A percentile compares a stretch with the other conserved stretches of the same genome.
Conservation (phyloP, 2,888 invertebrate species). For the Andricus curvator region DNA sequence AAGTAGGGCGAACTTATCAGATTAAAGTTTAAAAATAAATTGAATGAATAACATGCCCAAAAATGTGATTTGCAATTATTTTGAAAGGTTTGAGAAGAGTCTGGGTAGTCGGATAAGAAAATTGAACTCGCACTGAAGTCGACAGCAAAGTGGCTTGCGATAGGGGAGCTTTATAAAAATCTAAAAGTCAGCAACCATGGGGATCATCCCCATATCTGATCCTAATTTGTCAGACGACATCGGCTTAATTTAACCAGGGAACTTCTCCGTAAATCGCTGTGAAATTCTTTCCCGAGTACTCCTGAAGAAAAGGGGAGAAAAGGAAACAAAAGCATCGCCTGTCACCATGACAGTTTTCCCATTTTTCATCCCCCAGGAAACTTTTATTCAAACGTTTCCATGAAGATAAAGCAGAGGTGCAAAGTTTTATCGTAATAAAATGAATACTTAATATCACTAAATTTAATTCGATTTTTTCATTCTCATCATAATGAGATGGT, state of each 20-base stretch:
- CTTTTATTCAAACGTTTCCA: conserved; percentile 8
- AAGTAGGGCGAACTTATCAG: too few relatives aligned
- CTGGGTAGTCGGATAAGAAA: conserved; percentile 67
- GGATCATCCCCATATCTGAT: conserved; percentile 76
- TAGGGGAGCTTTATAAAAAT: conserved; percentile 68
- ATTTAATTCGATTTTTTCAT: not conserved
- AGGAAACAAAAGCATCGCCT: conserved; percentile 15
- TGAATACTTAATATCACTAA: not conserved
- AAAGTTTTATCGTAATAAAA: not conserved
- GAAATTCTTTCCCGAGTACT: not conserved
- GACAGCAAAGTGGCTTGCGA: conserved; percentile 45
- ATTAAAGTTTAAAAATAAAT: not conserved
- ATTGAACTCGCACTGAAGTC: conserved; percentile 61
- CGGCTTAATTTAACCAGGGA: conserved; percentile 50
- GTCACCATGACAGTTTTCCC: conserved; percentile 1
- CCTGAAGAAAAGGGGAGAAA: conserved; percentile 1
- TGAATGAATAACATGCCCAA: not conserved
- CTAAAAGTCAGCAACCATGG: conserved; percentile 73
- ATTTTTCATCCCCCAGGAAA: not conserved
- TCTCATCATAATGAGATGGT: too few relatives aligned
- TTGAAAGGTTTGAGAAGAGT: conserved; percentile 43
- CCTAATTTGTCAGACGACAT: conserved; percentile 74
- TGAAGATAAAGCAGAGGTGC: not conserved
- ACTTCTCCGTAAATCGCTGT: conserved; percentile 13
- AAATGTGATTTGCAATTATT: conserved; percentile 25